Conservation (phyloP, 2,888 invertebrate species). For the Pyrrhosoma nymphula region DNA sequence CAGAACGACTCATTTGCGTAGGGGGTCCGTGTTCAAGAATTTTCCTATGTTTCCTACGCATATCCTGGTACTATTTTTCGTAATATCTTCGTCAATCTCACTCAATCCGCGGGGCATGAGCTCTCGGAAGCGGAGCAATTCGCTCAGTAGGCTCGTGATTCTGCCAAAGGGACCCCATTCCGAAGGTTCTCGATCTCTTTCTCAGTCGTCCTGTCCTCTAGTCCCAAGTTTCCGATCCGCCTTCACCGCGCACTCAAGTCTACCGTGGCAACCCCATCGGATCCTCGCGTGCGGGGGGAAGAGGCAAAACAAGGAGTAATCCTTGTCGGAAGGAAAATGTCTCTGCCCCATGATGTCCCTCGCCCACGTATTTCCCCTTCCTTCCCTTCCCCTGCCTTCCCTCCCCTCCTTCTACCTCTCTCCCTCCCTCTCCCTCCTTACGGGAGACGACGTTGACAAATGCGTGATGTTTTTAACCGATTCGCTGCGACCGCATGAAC, state of each 20-base stretch:
- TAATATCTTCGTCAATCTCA: background rate
- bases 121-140: background rate
- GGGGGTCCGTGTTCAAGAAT: too few relatives aligned
- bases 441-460: slow-evolving; percentile 47
- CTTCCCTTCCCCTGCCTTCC: background rate
- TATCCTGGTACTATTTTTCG: background rate
- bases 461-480: slow-evolving; percentile 19
- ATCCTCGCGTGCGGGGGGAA: background rate
- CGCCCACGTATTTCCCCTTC: background rate
- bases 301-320: background rate
- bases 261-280: background rate
- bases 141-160: slow-evolving; percentile 24
- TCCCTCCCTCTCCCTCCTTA: background rate
- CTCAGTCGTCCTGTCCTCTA: too few relatives aligned
- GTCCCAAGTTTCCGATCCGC: background rate
- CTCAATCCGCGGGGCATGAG: background rate
- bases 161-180: background rate
- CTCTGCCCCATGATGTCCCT: background rate
- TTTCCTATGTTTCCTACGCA: background rate
- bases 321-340: background rate
- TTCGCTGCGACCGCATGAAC: slow-evolving; percentile 20
- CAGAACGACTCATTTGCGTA: too few relatives aligned
- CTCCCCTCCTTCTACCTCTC: background rate
- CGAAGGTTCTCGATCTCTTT: background rate
- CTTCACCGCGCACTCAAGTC: background rate